Evolutionary conservation across 2,797 vertebrate genomes (phyloP).

Genomic region (Arremon brunneinucha): DNA sequence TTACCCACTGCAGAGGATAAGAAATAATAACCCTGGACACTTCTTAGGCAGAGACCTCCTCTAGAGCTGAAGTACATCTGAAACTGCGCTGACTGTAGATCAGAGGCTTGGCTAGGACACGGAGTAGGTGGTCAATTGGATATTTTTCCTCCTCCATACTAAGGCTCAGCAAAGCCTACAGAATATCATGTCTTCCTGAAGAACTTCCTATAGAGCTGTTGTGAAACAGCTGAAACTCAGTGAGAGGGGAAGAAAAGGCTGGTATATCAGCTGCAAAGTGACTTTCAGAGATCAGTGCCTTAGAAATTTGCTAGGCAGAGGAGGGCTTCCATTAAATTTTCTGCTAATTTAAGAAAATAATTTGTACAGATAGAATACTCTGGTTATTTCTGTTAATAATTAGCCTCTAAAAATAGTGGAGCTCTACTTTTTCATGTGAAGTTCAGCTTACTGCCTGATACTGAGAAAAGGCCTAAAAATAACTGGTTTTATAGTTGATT

Average conservation of each 20-base stretch:
- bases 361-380: neutral
- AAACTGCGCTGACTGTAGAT: neutral
- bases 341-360: conserved; percentile 38
- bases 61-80: neutral
- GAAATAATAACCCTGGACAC: neutral
- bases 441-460: neutral
- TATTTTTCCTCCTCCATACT: neutral
- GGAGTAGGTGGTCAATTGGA: neutral
- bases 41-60: neutral
- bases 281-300: neutral
- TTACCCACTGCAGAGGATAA: neutral
- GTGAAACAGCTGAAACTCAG: neutral
- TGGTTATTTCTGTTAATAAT: conserved; percentile 45
- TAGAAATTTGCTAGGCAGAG: neutral
- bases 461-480: conserved; percentile 16
- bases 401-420: conserved; percentile 36
- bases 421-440: conserved; percentile 10
- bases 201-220: neutral
- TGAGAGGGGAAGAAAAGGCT: neutral
- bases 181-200: neutral
- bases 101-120: neutral
- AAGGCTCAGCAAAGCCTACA: neutral
- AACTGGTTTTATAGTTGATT: neutral
- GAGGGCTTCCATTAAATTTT: conserved; percentile 15
- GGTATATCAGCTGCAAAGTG: neutral